Conservation (phyloP, 2,888 invertebrate genomes). For the Callyntrura guangdongensis region DNA sequence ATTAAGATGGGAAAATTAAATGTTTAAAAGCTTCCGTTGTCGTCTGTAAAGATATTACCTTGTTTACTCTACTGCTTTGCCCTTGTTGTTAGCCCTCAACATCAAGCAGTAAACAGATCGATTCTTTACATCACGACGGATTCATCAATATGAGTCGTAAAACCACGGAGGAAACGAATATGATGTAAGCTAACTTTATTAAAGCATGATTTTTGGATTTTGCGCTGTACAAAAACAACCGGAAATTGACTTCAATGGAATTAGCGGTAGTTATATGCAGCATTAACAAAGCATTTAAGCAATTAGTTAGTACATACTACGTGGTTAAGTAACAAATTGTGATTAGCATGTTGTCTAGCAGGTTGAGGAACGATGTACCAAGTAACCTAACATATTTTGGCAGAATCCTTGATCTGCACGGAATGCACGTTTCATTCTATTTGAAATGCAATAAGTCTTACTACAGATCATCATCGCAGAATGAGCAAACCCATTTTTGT, state of each 20-base stretch:
- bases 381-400: constrained; percentile 71
- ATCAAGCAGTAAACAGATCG: too few relatives aligned
- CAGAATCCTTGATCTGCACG: constrained; percentile 74
- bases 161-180: too few relatives aligned
- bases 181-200: too few relatives aligned
- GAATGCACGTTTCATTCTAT: constrained; percentile 3
- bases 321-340: constrained; percentile 3
- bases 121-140: too few relatives aligned
- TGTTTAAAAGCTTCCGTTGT: too few relatives aligned
- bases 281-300: not conserved
- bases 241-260: not conserved
- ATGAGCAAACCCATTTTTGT: constrained; percentile 16
- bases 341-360: constrained; percentile 35
- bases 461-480: constrained; percentile 13
- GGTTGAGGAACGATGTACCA: constrained; percentile 67
- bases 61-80: too few relatives aligned
- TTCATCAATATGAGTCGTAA: too few relatives aligned
- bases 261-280: not conserved
- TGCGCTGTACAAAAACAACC: not conserved
- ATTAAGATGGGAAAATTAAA: too few relatives aligned
- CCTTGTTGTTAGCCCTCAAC: too few relatives aligned
- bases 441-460: constrained; percentile 25
- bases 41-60: too few relatives aligned
- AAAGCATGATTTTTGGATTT: too few relatives aligned
- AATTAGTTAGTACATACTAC: not conserved